phyloP scores from a whole-genome alignment of 2,113 vertebrate species.

The Saguinus midas region DNA sequence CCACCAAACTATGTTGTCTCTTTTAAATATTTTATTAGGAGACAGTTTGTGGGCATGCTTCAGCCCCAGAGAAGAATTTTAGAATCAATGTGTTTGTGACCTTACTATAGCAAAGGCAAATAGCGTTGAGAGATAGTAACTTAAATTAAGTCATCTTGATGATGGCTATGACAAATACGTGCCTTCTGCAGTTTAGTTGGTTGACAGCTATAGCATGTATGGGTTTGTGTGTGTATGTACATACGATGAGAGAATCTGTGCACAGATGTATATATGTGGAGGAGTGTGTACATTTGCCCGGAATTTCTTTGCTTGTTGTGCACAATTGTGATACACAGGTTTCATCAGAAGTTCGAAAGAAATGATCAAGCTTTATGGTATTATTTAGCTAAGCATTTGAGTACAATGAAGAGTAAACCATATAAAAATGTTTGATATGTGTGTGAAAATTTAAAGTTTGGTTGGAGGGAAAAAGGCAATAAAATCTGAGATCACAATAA shows the following conservation, averaged over 20 bases:
- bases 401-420: background rate
- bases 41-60: conserved; percentile 2
- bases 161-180: background rate
- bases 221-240: background rate
- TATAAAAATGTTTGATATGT: background rate
- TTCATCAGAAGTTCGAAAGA: background rate
- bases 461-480: background rate
- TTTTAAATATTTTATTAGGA: conserved; percentile 47
- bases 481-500: background rate
- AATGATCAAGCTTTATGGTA: background rate
- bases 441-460: conserved; percentile 15
- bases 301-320: background rate
- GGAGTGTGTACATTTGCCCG: no score
- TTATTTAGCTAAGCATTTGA: background rate
- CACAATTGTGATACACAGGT: background rate
- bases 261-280: background rate
- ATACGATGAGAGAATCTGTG: background rate
- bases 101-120: conserved; percentile 43
- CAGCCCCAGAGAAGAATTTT: conserved; percentile 28
- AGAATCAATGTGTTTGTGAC: background rate
- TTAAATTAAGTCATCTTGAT: background rate
- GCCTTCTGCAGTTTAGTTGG: background rate
- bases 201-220: background rate
- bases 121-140: conserved; percentile 11
- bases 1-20: background rate